Evolutionary conservation across 2,113 vertebrate genomes (phyloP).

Genomic region (Prunella himalayana): DNA sequence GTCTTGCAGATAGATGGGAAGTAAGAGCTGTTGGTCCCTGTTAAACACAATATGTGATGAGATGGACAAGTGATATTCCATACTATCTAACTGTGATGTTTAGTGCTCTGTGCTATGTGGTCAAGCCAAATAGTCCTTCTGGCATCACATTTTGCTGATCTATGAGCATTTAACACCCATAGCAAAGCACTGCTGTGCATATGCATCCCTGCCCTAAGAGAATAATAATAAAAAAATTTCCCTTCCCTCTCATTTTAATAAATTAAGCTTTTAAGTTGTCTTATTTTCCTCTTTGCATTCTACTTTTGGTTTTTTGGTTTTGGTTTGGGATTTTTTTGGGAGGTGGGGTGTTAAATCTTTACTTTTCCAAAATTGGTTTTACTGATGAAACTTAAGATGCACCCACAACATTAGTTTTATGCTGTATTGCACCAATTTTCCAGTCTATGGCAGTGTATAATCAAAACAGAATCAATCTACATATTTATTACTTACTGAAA

Average conservation of each 20-base stretch:
- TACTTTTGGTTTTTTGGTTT: not conserved
- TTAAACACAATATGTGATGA: not conserved
- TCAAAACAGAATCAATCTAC: not conserved
- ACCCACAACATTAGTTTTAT: not conserved
- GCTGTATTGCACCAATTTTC: not conserved
- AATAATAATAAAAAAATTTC: not conserved
- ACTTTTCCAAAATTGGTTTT: not conserved
- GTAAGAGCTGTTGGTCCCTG: not conserved
- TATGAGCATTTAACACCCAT: not conserved
- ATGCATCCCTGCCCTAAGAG: not conserved
- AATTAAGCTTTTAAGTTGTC: not conserved
- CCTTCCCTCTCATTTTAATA: not conserved
- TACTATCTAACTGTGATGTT: not conserved
- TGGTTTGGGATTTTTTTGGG: not conserved
- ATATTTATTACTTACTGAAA: slow-evolving; percentile 2
- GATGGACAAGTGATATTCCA: not conserved
- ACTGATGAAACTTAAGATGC: not conserved
- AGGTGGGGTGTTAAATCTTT: not conserved
- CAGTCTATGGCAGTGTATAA: not conserved
- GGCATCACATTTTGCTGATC: not conserved
- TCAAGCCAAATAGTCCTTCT: not conserved
- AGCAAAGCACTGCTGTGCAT: not conserved
- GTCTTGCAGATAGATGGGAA: not conserved
- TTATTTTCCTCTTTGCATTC: not conserved
- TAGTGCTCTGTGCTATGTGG: not conserved